Evolutionary conservation across 2,797 vertebrate species (phyloP), one percentile per base, ranked within the genome.

Genomic region (Ficedula albicollis): DNA sequence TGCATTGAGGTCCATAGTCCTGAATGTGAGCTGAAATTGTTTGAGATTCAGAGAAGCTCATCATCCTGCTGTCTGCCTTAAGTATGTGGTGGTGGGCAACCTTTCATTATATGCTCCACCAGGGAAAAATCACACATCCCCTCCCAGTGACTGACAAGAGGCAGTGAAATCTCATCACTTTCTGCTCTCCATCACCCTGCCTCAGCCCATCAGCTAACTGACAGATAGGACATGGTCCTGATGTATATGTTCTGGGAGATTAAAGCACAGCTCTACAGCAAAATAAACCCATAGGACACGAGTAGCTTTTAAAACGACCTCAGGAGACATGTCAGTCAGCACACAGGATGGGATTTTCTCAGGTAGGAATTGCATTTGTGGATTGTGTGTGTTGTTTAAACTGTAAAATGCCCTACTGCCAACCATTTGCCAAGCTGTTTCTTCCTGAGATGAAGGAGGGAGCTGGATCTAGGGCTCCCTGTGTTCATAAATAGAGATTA

Each of bases 221-320:
- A 91, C 87, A 93, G 90, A 60, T 75, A 81, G 80, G 55, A 69
- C 68, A 46, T 0, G 4, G 43, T 86, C 82, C 60, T 90, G 87
- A 92, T 85, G 39, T 86, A 54, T 72, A 87, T 90, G 63, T 77
- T 46, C 48, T 88, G 77, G 55, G 75, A 87, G 87, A 89, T 94
- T 79, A 85, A 86, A 84, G 92, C 90, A 83, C 83, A 90, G 26
- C 51, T 95, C 64, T 48, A 44, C 55, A 55, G 43, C 89, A 93
- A 95, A 94, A 93, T 85, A 92, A 96, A 85, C 84, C 89, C 55
- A 26, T 27, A 87, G 90, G 87, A 95, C 59, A 87, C 66, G 91
- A 75, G 80, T 20, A 82, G 72, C 79, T 95, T 93, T 94, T 92
- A 84, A 88, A 95, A 91, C 92, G 17, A 90, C 76, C 87, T 93